Percentiles rank a stretch among this genome's conserved stretches.
phyloP scores from a whole-genome alignment of 1,140 invertebrate genomes.

The Mesaphorura yosii region DNA sequence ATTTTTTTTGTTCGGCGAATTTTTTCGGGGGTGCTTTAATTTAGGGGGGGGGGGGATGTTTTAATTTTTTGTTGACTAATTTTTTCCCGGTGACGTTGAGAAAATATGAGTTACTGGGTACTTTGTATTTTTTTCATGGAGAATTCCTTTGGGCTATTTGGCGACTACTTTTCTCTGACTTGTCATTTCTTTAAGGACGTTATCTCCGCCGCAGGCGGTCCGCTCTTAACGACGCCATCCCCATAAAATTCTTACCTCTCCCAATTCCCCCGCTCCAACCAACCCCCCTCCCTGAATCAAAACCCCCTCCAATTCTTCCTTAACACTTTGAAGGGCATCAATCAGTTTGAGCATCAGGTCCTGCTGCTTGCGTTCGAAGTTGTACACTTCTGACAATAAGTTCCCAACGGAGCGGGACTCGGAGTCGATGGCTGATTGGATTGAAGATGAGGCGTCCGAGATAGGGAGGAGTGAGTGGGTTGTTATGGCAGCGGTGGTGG shows the following conservation, averaged over 20 bases:
- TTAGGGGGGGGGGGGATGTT: no score
- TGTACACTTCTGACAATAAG: conserved; percentile 20
- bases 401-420: no score
- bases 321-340: conserved; percentile 25
- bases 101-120: no score
- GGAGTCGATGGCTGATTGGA: no score
- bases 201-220: conserved; percentile 19
- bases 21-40: no score
- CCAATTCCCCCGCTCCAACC: not conserved
- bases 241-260: not conserved
- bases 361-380: conserved; percentile 29
- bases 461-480: no score
- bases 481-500: no score
- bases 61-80: no score
- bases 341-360: conserved; percentile 30
- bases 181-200: not conserved
- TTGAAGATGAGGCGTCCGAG: no score
- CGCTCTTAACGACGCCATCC: conserved; percentile 16
- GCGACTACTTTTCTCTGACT: not conserved
- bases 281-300: conserved; percentile 20
- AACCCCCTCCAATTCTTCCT: conserved; percentile 29
- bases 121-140: no score
- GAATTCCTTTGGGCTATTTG: not conserved
- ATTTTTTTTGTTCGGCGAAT: no score
- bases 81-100: no score